phyloP scores from a whole-genome alignment of 2,113 vertebrate species.

The Dryoscopus gambensis region DNA sequence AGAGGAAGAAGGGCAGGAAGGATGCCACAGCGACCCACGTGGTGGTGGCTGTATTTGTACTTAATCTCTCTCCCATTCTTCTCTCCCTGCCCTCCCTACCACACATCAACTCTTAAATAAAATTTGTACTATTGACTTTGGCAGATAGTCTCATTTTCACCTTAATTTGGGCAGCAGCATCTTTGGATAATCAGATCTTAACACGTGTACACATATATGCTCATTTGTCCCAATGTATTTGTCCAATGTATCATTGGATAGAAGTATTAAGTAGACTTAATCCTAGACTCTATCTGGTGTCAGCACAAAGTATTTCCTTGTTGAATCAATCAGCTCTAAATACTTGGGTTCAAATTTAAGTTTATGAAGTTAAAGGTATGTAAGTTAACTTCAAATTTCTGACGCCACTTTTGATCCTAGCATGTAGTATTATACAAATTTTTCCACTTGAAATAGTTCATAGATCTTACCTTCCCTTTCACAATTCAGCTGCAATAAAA shows the following conservation, averaged over 20 bases:
- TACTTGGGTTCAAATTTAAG: not conserved
- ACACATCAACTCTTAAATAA: not conserved
- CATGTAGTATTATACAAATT: not conserved
- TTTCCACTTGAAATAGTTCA: not conserved
- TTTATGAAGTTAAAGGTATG: not conserved
- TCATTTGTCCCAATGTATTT: not conserved
- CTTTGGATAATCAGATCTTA: not conserved
- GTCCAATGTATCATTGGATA: too few relatives aligned
- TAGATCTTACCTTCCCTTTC: not conserved
- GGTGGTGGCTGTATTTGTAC: not conserved
- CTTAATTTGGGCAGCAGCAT: not conserved
- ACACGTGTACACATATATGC: not conserved
- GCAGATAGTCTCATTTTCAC: not conserved
- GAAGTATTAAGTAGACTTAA: not conserved
- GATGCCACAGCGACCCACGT: rapidly evolving
- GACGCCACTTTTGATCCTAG: not conserved
- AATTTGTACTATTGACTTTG: not conserved
- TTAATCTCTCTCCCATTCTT: not conserved
- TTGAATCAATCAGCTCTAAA: not conserved
- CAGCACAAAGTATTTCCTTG: not conserved
- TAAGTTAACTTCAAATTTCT: not conserved
- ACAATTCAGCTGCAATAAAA: not conserved
- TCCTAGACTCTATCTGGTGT: not conserved
- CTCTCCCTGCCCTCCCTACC: not conserved
- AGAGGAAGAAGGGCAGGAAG: not conserved